Conservation (phyloP, 2,113 vertebrate genomes). For the Piprites chloris region DNA sequence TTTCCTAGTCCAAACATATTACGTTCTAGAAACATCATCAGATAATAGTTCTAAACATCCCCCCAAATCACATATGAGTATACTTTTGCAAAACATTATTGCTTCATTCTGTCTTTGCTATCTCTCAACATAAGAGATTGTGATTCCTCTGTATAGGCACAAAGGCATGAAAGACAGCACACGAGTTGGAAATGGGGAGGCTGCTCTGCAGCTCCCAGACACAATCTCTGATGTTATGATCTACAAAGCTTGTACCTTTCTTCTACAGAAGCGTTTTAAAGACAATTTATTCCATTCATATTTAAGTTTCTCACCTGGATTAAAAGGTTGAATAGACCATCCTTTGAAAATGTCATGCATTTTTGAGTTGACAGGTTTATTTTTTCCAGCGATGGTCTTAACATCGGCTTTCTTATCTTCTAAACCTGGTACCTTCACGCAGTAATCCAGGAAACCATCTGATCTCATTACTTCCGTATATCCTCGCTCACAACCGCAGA, state of each 20-base stretch:
- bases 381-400: slow-evolving; percentile 88
- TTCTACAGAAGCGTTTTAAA: neutral
- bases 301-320: slow-evolving; percentile 83
- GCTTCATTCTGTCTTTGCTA: neutral
- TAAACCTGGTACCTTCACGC: slow-evolving; percentile 90
- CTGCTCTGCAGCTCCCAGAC: slow-evolving; percentile 25
- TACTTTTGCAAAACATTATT: neutral
- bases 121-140: slow-evolving; percentile 3
- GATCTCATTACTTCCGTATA: slow-evolving; percentile 96
- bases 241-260: slow-evolving; percentile 32
- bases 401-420: slow-evolving; percentile 96
- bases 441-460: slow-evolving; percentile 95
- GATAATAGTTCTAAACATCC: neutral
- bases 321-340: slow-evolving; percentile 93
- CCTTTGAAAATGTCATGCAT: slow-evolving; percentile 90
- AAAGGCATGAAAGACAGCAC: slow-evolving; percentile 16
- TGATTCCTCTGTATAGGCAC: neutral
- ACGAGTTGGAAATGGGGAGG: neutral
- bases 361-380: slow-evolving; percentile 88
- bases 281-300: slow-evolving; percentile 41
- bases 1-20: neutral
- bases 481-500: slow-evolving; percentile 93
- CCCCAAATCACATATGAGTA: neutral
- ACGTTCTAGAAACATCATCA: slow-evolving; percentile 23
- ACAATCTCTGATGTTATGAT: slow-evolving; percentile 39